A percentile compares a stretch with the other conserved stretches of the same genome.
Conservation (phyloP, 2,888 invertebrate genomes). For the Eupithecia abbreviata region DNA sequence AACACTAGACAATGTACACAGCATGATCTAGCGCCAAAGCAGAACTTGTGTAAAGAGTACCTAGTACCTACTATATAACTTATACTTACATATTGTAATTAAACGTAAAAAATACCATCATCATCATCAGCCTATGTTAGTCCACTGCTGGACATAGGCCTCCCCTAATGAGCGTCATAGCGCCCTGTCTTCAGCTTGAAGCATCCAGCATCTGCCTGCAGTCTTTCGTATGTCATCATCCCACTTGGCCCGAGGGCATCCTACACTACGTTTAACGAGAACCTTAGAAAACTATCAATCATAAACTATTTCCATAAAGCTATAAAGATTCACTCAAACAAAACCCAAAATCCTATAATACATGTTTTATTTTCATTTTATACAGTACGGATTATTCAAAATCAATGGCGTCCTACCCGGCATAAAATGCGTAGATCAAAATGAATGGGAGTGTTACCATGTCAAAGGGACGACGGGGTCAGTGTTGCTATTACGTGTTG, state of each 20-base stretch:
- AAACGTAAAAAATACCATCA: no score
- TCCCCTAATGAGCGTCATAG: no score
- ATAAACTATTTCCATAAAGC: background rate
- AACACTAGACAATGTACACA: background rate
- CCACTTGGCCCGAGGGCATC: no score
- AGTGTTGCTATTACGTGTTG: conserved; percentile 27
- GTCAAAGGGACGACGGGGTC: conserved; percentile 41
- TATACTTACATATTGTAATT: no score
- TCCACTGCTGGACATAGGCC: no score
- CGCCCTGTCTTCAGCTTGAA: no score
- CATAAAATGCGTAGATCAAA: conserved; percentile 32
- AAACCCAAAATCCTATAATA: conserved; percentile 4
- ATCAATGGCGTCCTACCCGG: conserved; percentile 33
- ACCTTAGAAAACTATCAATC: background rate
- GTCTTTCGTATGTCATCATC: no score
- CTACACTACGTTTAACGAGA: no score
- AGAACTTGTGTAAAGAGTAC: background rate
- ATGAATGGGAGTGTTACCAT: conserved; percentile 40
- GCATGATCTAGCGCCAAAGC: background rate
- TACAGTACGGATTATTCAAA: conserved; percentile 27
- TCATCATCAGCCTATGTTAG: no score
- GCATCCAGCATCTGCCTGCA: no score
- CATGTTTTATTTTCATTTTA: conserved; percentile 31
- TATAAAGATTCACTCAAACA: conserved; percentile 1
- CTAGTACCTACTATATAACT: no score